These are phyloP conservation scores for Chaetoderma sp. DNA, from an alignment of 2,888 invertebrate species.

Conservation along the genomic window DNA sequence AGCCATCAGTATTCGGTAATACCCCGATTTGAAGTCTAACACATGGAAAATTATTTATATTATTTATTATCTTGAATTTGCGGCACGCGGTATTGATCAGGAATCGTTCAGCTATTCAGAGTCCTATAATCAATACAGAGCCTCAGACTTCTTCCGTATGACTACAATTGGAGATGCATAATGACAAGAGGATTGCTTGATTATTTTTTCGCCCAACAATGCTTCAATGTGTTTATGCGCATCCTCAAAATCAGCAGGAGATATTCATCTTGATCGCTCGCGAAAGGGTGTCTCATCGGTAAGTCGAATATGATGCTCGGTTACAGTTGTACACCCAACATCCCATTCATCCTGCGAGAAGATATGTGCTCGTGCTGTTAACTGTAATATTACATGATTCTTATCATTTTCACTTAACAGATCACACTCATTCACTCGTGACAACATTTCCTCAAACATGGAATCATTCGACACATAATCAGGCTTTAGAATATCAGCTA, in stretches of 20 bases:
- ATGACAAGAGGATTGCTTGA: background rate
- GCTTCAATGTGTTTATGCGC: background rate
- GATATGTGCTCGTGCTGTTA: background rate
- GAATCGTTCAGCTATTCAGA: background rate
- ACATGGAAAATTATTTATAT: no score
- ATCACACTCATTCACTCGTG: no score
- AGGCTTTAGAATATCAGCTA: no score
- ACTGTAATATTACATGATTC: no score
- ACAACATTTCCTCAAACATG: no score
- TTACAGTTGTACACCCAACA: background rate
- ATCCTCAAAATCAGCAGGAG: constrained; percentile 4
- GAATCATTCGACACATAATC: no score
- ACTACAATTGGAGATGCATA: constrained; percentile 6
- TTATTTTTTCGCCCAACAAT: background rate
- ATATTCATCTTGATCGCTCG: background rate
- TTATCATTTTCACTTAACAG: no score
- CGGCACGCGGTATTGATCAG: constrained; percentile 1
- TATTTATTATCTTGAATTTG: background rate
- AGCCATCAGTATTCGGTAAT: background rate
- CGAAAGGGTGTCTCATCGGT: background rate
- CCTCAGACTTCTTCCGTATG: background rate
- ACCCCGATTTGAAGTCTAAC: no score
- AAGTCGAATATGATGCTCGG: background rate
- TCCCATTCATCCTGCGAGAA: constrained; percentile 4
- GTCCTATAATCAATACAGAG: constrained; percentile 1